phyloP scores from a whole-genome alignment of 2,113 vertebrate species.

The Glaucidium brasilianum region DNA sequence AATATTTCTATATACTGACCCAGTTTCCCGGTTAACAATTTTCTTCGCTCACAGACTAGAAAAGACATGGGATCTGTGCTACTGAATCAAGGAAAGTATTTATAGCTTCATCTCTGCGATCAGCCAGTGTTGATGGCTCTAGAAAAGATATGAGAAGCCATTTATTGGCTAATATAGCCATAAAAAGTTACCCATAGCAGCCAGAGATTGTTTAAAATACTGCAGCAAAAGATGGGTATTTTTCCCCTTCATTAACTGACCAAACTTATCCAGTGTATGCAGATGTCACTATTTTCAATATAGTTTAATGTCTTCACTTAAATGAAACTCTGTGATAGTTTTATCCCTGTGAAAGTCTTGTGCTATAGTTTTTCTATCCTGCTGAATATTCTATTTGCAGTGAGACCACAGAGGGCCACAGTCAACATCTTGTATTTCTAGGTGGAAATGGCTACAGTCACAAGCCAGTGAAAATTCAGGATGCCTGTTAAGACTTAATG shows the following conservation, averaged over 20 bases:
- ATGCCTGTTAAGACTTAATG: not conserved
- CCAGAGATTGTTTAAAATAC: not conserved
- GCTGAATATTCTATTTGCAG: not conserved
- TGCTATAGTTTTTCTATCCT: not conserved
- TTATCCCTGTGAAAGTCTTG: not conserved
- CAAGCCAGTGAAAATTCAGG: not conserved
- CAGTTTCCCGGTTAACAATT: not conserved
- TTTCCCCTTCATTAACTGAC: not conserved
- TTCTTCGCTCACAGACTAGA: not conserved
- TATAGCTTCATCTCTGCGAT: not conserved
- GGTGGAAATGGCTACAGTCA: not conserved
- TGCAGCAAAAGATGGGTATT: not conserved
- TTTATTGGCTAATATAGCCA: not conserved
- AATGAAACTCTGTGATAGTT: not conserved
- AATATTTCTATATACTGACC: not conserved
- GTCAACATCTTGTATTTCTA: not conserved
- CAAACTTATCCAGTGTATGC: not conserved
- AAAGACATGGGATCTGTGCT: not conserved
- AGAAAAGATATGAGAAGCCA: not conserved
- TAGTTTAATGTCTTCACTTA: not conserved
- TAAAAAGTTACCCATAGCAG: not conserved
- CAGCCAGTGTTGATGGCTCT: not conserved
- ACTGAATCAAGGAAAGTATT: not conserved
- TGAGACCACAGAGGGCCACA: not conserved
- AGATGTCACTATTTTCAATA: not conserved